phyloP scores from a whole-genome alignment of 2,888 invertebrate genomes.

The Morpho helenor region DNA sequence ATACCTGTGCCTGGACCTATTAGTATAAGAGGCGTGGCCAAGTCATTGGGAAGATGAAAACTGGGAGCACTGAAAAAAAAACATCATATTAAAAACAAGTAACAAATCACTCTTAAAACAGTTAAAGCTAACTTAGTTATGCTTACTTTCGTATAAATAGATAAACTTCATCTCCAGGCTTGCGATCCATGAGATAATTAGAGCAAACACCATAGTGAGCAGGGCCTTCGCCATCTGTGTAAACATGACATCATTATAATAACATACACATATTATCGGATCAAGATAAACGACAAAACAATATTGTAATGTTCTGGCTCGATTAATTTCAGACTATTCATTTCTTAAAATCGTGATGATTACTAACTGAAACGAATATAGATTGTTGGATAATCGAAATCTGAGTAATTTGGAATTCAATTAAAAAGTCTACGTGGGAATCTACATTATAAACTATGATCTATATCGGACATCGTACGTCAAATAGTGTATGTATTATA shows the following conservation, averaged over 20 bases:
- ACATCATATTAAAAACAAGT: background rate
- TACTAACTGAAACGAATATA: conserved; percentile 5
- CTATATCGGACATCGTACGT: conserved; percentile 46
- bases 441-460: too few species aligned
- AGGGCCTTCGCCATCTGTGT: conserved; percentile 88
- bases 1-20: conserved; percentile 97
- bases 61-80: conserved; percentile 84
- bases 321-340: background rate
- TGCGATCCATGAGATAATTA: conserved; percentile 90
- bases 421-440: too few species aligned
- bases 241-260: conserved; percentile 41
- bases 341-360: conserved; percentile 22
- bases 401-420: too few species aligned
- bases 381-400: too few species aligned
- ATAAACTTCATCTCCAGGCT: conserved; percentile 84
- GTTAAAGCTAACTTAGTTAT: conserved; percentile 1
- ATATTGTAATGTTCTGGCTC: too few species aligned
- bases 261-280: background rate
- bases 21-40: conserved; percentile 88
- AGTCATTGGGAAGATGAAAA: conserved; percentile 90
- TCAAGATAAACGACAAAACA: background rate
- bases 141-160: conserved; percentile 89
- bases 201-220: conserved; percentile 96
- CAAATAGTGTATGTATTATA: too few species aligned
- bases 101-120: background rate